phyloP scores from a whole-genome alignment of 2,888 invertebrate species.

The Lapara coniferarum region DNA sequence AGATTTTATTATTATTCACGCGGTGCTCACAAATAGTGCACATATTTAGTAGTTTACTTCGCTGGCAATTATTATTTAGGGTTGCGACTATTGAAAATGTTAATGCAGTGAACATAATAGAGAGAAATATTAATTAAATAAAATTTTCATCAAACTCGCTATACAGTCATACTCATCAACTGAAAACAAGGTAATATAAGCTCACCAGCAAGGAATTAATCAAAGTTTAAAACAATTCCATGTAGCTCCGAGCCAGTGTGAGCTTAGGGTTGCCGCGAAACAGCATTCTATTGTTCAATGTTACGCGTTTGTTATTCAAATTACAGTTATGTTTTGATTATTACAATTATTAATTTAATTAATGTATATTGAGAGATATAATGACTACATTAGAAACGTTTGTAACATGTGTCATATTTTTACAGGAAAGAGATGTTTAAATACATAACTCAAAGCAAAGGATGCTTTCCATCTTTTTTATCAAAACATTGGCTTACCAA shows the following conservation, averaged over 20 bases:
- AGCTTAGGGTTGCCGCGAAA: conserved; percentile 24
- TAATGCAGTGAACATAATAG: neutral
- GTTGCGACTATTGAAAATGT: neutral
- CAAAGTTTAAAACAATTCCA: conserved; percentile 81
- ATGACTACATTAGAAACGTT: no score
- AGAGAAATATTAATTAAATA: conserved; percentile 21
- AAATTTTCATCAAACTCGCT: conserved; percentile 53
- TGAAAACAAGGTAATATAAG: conserved; percentile 67
- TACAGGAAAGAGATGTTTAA: no score
- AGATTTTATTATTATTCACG: conserved; percentile 6
- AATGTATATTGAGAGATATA: no score
- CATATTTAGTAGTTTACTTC: neutral
- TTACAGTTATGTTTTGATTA: neutral
- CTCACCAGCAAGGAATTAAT: conserved; percentile 75
- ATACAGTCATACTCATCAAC: conserved; percentile 58
- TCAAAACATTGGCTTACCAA: no score
- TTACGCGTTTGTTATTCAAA: neutral
- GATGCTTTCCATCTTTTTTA: no score
- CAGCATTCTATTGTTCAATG: neutral
- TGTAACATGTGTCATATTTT: no score
- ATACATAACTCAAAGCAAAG: no score
- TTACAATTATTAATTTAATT: neutral
- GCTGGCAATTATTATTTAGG: neutral
- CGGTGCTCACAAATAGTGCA: neutral
- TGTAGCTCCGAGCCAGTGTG: conserved; percentile 57